Percentiles rank a stretch among this genome's conserved stretches.
These are phyloP conservation scores for Sinelater perroti DNA, from an alignment of 2,888 invertebrate species.

Conservation along the genomic window DNA sequence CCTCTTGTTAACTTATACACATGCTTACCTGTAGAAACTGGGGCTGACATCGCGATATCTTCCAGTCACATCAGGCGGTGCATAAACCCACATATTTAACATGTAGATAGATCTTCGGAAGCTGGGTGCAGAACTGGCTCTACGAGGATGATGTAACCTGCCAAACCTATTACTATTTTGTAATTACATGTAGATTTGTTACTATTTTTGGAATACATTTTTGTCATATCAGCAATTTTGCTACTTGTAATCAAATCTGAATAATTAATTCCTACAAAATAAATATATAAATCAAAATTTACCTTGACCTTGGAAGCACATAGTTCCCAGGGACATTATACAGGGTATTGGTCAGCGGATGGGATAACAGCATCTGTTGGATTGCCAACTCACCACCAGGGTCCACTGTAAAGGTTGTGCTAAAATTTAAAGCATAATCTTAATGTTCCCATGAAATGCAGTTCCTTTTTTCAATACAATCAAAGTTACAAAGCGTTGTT, in stretches of 20 bases:
- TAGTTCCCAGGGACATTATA: constrained; percentile 26
- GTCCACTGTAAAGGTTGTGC: constrained; percentile 75
- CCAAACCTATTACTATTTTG: constrained; percentile 29
- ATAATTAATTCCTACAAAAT: not conserved
- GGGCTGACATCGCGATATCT: constrained; percentile 78
- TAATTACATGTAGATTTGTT: too few species aligned
- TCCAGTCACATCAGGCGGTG: constrained; percentile 75
- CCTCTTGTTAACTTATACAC: not conserved
- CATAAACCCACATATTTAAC: constrained; percentile 77
- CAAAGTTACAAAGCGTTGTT: too few species aligned
- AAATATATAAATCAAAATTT: too few species aligned
- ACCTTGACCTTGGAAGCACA: constrained; percentile 23
- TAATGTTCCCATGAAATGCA: too few species aligned
- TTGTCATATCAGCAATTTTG: too few species aligned
- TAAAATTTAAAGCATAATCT: constrained; percentile 56
- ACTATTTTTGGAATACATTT: too few species aligned
- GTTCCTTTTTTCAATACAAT: too few species aligned
- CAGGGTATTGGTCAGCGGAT: constrained; percentile 52
- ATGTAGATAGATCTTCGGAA: constrained; percentile 79
- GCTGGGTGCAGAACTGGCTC: constrained; percentile 54
- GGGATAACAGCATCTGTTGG: constrained; percentile 66
- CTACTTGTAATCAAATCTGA: too few species aligned
- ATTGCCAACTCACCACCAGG: constrained; percentile 69
- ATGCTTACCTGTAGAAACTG: constrained; percentile 74
- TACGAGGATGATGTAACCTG: constrained; percentile 36